A percentile compares a stretch with the other conserved stretches of the same genome.
Evolutionary conservation across 2,888 invertebrate genomes (phyloP).

Genomic region (Scelioninae gen. 1): DNA sequence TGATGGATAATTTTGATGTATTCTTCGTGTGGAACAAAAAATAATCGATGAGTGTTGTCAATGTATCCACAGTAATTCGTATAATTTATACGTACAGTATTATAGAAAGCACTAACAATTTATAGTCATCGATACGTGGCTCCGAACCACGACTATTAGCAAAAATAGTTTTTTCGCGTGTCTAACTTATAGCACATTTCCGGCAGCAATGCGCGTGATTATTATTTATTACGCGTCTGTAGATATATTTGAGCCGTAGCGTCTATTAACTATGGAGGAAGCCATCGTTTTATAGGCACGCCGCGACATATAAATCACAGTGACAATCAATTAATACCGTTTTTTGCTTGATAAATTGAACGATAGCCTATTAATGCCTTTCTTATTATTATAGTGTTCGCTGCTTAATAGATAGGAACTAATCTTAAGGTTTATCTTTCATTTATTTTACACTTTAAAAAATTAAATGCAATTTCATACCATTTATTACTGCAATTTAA

Average conservation of each 20-base stretch:
- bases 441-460: not conserved
- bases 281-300: conserved; percentile 62
- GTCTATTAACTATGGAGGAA: conserved; percentile 47
- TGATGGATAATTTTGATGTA: conserved; percentile 34
- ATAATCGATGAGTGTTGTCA: conserved; percentile 52
- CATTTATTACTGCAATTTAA: too few species aligned
- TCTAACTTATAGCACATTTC: conserved; percentile 55
- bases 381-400: conserved; percentile 12
- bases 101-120: conserved; percentile 57
- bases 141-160: conserved; percentile 26
- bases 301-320: conserved; percentile 67
- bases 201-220: conserved; percentile 61
- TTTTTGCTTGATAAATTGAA: conserved; percentile 72
- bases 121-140: conserved; percentile 52
- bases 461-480: too few species aligned
- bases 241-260: conserved; percentile 42
- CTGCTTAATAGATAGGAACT: conserved; percentile 23
- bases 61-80: conserved; percentile 33
- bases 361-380: conserved; percentile 39
- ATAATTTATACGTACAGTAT: conserved; percentile 52
- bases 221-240: conserved; percentile 54
- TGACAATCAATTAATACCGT: conserved; percentile 75
- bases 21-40: conserved; percentile 27
- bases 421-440: conserved; percentile 1
- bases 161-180: conserved; percentile 45